Conservation (phyloP, 2,113 vertebrate species). For the Paracanthobrama guichenoti region DNA sequence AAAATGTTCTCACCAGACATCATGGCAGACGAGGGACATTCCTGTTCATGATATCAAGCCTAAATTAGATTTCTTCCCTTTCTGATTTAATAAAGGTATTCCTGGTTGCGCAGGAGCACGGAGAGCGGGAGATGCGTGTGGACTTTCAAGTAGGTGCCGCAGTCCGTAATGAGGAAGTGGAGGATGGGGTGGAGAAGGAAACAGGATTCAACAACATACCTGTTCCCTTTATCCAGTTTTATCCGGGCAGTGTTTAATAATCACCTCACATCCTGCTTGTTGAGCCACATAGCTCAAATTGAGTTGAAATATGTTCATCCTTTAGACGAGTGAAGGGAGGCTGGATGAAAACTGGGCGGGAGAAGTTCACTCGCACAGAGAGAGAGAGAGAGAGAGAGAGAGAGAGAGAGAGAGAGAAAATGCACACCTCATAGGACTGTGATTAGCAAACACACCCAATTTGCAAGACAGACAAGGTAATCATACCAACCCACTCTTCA, state of each 20-base stretch:
- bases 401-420: neutral
- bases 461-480: conserved; percentile 24
- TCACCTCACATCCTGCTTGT: conserved; percentile 64
- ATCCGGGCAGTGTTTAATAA: conserved; percentile 63
- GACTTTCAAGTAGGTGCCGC: conserved; percentile 61
- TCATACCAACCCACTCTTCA: neutral
- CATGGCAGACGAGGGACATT: conserved; percentile 51
- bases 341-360: conserved; percentile 7
- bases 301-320: conserved; percentile 48
- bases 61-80: conserved; percentile 61
- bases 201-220: conserved; percentile 57
- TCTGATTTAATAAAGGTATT: conserved; percentile 61
- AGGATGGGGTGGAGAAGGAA: conserved; percentile 55
- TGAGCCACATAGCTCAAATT: conserved; percentile 40
- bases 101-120: conserved; percentile 49
- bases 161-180: conserved; percentile 43
- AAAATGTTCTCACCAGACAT: conserved; percentile 40
- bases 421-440: conserved; percentile 46
- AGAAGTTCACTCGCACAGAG: conserved; percentile 52
- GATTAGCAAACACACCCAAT: conserved; percentile 29
- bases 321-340: conserved; percentile 49
- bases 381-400: too few relatives aligned
- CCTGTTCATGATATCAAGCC: conserved; percentile 66
- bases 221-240: conserved; percentile 45
- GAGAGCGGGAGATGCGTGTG: conserved; percentile 54